phyloP scores from a whole-genome alignment of 92 coral and sea anemone genomes.

The Epizoanthus stellaris region DNA sequence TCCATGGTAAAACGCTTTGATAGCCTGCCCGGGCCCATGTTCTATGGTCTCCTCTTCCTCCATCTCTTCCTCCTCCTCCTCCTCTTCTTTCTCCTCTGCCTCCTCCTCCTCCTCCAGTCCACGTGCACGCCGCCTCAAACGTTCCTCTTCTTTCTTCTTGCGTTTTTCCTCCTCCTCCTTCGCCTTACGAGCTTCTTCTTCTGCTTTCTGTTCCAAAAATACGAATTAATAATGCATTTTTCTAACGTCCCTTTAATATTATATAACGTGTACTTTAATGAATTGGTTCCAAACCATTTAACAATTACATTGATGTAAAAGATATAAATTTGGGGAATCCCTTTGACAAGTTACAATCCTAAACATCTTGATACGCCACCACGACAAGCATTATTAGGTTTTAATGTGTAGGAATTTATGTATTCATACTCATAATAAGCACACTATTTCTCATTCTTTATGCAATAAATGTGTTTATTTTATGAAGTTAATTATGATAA shows the following conservation, averaged over 20 bases:
- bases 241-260: too few species aligned
- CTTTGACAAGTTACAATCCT: too few species aligned
- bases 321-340: too few species aligned
- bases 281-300: background rate
- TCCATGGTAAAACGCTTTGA: conserved; percentile 90
- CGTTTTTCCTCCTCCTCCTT: conserved; percentile 91
- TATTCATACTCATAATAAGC: background rate
- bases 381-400: background rate
- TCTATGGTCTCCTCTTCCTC: conserved; percentile 66
- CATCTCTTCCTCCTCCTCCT: conserved; percentile 65
- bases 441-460: too few species aligned
- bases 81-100: conserved; percentile 68
- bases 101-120: conserved; percentile 88
- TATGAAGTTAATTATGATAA: too few species aligned
- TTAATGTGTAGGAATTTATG: background rate
- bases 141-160: conserved; percentile 92
- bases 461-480: too few species aligned
- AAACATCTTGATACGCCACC: too few species aligned
- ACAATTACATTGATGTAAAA: too few species aligned
- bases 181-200: conserved; percentile 93
- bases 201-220: conserved; percentile 73
- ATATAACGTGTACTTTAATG: background rate
- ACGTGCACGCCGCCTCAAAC: conserved; percentile 89
- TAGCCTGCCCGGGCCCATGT: conserved; percentile 75
- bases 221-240: too few species aligned